Base-by-base conservation (phyloP, 2,113 vertebrate genomes). In the Aspidoscelis tigris region DNA sequence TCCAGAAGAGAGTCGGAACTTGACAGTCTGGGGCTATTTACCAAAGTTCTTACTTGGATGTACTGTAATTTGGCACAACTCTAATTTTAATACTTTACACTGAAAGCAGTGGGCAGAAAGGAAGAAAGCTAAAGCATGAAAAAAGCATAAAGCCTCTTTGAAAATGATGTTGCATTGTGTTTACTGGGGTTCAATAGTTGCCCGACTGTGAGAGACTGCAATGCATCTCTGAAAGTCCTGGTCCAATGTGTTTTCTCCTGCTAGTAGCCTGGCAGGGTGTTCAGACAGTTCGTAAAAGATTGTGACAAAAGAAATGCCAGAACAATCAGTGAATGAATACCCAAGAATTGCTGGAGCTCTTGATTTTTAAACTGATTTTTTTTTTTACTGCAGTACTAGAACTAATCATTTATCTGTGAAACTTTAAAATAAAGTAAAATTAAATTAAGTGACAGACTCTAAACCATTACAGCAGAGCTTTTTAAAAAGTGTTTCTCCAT, bases 131-230 rank as follows among this genome's bases (percentile, higher is more conserved):
- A 0, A 2, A 81, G 50, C 47, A 78, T 21, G 0, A 82, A 77
- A 77, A 50, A 0, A 0, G 8, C 80, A 41, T 3, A 43, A 78
- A 0, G 47, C 0, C 7, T 41, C 78, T 83, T 68, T 22, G 21
- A 72, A 75, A 84, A 64, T 50, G 47, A 50, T n/a, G 2, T 41
- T 75, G 1, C 5, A 5, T 80, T 85, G 43, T 14, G 83, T 4
- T 26, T 70, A 5, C 12, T 66, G 26, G 39, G 58, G 9, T 75
- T 85, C 22, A 47, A 64, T 74, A 82, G 44, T 43, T 88, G 61
- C 72, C 81, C 83, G 89, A 61, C 61, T 90, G 69, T 50, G 76
- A 86, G 44, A 53, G 76, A 53, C 68, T 88, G 43, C 87, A 64
- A 61, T 66, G 21, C 43, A 7, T 88, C 75, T 64, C 72, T 75